Conservation (phyloP, 2,888 invertebrate species). For the Apodemia zela region DNA sequence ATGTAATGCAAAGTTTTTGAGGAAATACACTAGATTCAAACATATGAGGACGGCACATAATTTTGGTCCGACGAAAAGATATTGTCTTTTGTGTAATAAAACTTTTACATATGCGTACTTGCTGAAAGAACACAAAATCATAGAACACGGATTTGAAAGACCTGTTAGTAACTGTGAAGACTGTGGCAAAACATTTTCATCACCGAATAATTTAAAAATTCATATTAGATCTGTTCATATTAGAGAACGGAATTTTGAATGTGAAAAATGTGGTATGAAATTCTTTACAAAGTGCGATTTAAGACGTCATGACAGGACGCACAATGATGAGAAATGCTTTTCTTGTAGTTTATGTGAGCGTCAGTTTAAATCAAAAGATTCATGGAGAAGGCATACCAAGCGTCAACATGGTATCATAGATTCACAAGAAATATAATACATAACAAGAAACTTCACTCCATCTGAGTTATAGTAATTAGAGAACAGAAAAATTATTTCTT, state of each 20-base stretch:
- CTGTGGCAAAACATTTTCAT: constrained; percentile 44
- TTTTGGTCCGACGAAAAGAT: constrained; percentile 25
- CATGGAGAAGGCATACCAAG: constrained; percentile 44
- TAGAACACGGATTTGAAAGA: constrained; percentile 41
- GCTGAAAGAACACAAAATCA: constrained; percentile 39
- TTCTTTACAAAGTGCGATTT: constrained; percentile 47
- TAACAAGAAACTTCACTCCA: no score
- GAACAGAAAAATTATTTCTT: no score
- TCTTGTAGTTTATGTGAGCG: constrained; percentile 44
- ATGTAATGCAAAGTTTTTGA: constrained; percentile 40
- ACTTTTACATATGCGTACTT: constrained; percentile 39
- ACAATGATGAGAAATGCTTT: constrained; percentile 41
- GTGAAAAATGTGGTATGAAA: constrained; percentile 40
- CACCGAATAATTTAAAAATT: constrained; percentile 38
- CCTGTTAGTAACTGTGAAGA: constrained; percentile 36
- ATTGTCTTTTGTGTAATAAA: constrained; percentile 38
- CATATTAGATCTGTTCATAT: constrained; percentile 46
- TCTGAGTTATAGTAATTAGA: no score
- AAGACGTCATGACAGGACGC: constrained; percentile 46
- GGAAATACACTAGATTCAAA: constrained; percentile 29
- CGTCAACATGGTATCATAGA: constrained; percentile 37
- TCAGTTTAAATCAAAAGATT: constrained; percentile 48
- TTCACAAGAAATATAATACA: neutral
- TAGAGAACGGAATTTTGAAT: constrained; percentile 43
- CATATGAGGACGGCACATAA: constrained; percentile 32